A percentile compares a stretch with the other conserved stretches of the same genome.
Evolutionary conservation across 1,140 invertebrate genomes (phyloP).

Genomic region (Lamellibrachia luymesi): DNA sequence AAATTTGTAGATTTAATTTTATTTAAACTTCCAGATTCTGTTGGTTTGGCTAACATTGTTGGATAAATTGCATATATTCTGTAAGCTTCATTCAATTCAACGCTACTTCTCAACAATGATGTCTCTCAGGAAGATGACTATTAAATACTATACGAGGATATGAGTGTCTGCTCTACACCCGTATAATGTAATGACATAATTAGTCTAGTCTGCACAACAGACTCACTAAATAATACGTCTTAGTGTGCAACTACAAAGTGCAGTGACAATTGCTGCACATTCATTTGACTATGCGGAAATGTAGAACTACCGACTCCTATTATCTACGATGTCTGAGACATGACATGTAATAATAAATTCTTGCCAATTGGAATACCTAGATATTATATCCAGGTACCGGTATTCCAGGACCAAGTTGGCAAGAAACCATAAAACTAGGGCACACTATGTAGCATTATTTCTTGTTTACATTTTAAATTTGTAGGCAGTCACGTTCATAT

Average conservation of each 20-base stretch:
- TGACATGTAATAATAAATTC: too few species aligned
- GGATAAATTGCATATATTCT: neutral
- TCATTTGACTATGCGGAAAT: neutral
- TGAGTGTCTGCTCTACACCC: neutral
- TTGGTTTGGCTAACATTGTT: neutral
- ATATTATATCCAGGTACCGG: too few species aligned
- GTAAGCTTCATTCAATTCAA: neutral
- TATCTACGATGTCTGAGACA: neutral
- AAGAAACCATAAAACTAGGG: too few species aligned
- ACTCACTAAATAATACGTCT: neutral
- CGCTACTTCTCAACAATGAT: neutral
- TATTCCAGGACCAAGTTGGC: too few species aligned
- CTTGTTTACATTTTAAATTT: too few species aligned
- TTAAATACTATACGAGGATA: neutral
- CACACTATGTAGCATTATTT: too few species aligned
- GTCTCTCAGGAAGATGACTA: neutral
- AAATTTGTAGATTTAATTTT: neutral
- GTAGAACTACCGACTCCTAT: neutral
- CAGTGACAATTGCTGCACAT: neutral
- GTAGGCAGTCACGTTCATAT: too few species aligned
- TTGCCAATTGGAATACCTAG: too few species aligned
- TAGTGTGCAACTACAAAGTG: neutral
- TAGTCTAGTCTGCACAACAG: neutral
- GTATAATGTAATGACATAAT: neutral
- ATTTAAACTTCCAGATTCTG: neutral